Evolutionary conservation across 2,888 invertebrate species (phyloP).

Genomic region (Scelioninae gen. 1): DNA sequence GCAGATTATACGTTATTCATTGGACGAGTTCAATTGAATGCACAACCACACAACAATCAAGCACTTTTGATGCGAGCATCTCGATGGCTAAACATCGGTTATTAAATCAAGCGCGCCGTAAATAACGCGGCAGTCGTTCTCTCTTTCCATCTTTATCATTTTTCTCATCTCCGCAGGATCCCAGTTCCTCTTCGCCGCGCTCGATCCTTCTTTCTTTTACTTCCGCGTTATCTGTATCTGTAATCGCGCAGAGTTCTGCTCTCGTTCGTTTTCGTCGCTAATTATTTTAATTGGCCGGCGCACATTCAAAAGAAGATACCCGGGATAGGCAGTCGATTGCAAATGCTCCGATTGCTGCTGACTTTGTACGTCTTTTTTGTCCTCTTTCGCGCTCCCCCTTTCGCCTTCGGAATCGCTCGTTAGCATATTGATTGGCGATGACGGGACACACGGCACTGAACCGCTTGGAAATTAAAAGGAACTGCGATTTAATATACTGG

Average conservation of each 20-base stretch:
- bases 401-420: conserved; percentile 79
- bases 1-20: conserved; percentile 61
- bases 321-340: conserved; percentile 75
- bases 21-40: conserved; percentile 57
- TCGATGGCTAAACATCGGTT: conserved; percentile 73
- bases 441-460: conserved; percentile 78
- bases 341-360: conserved; percentile 75
- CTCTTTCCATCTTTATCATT: conserved; percentile 69
- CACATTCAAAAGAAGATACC: conserved; percentile 82
- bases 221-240: conserved; percentile 78
- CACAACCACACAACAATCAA: conserved; percentile 45
- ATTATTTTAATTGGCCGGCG: conserved; percentile 85
- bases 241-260: conserved; percentile 79
- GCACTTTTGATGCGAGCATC: conserved; percentile 68
- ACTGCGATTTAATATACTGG: conserved; percentile 77
- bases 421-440: conserved; percentile 84
- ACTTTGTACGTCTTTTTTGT: conserved; percentile 64
- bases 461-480: conserved; percentile 77
- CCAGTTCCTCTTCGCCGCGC: conserved; percentile 40
- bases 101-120: conserved; percentile 77
- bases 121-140: conserved; percentile 71
- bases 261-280: conserved; percentile 84
- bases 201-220: conserved; percentile 65
- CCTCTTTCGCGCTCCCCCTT: conserved; percentile 58
- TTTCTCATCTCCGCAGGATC: conserved; percentile 55